Evolutionary conservation across 1,140 invertebrate genomes (phyloP).

Genomic region (Zophobas morio): DNA sequence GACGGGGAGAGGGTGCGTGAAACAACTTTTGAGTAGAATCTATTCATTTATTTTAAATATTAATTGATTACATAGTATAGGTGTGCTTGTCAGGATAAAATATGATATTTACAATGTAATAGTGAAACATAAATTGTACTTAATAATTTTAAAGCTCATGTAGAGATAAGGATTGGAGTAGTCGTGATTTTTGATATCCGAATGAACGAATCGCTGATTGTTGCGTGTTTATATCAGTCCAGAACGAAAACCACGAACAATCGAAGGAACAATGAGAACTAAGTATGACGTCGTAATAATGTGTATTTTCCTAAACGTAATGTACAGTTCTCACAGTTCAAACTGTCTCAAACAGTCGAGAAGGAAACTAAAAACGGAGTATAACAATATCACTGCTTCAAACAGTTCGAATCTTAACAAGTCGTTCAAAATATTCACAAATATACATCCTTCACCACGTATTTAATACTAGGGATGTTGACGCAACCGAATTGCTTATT

Average conservation of each 20-base stretch:
- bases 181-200: slow-evolving; percentile 33
- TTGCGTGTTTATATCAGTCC: not conserved
- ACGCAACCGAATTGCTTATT: slow-evolving; percentile 58
- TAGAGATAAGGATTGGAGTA: slow-evolving; percentile 53
- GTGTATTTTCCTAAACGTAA: slow-evolving; percentile 56
- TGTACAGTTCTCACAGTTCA: slow-evolving; percentile 59
- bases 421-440: slow-evolving; percentile 65
- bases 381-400: slow-evolving; percentile 54
- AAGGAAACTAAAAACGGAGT: slow-evolving; percentile 48
- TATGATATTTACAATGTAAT: slow-evolving; percentile 69
- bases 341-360: slow-evolving; percentile 56
- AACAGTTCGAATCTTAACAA: slow-evolving; percentile 61
- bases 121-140: slow-evolving; percentile 67
- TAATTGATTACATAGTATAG: slow-evolving; percentile 69
- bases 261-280: slow-evolving; percentile 35
- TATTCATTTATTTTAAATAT: slow-evolving; percentile 68
- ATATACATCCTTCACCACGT: slow-evolving; percentile 66
- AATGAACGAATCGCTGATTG: not conserved
- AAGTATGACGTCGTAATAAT: slow-evolving; percentile 47
- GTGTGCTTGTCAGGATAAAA: slow-evolving; percentile 67
- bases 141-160: slow-evolving; percentile 65
- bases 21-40: slow-evolving; percentile 61
- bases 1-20: not conserved
- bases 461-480: slow-evolving; percentile 66
- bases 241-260: slow-evolving; percentile 18